Conservation (phyloP, 1,140 invertebrate species). For the Penaeus chinensis region DNA sequence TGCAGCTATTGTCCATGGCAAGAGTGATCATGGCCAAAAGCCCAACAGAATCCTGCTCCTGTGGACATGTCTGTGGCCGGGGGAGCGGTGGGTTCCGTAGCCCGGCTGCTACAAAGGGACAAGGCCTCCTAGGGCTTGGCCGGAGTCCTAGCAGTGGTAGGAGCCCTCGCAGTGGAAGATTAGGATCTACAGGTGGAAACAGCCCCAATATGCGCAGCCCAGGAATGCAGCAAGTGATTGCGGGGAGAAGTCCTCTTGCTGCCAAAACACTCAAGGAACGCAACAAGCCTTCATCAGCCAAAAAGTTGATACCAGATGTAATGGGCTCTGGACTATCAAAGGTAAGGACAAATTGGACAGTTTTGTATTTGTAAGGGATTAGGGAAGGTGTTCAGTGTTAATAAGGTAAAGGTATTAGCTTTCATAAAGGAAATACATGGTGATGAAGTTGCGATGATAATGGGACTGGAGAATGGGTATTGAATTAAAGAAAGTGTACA, state of each 20-base stretch:
- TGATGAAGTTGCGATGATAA: too few relatives aligned
- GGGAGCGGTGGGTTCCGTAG: constrained; percentile 4
- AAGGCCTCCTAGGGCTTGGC: constrained; percentile 6
- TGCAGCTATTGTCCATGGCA: constrained; percentile 39
- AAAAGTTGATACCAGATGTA: constrained; percentile 37
- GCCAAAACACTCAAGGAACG: constrained; percentile 21
- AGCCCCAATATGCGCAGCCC: neutral
- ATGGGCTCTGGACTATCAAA: neutral
- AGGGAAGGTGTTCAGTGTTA: too few relatives aligned
- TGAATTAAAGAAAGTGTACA: too few relatives aligned
- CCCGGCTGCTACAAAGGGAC: constrained; percentile 27
- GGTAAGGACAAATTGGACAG: neutral
- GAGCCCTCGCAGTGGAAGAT: constrained; percentile 37
- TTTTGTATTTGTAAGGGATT: neutral
- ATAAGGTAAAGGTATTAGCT: too few relatives aligned
- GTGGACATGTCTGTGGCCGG: constrained; percentile 46
- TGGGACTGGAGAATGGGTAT: too few relatives aligned
- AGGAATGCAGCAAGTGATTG: neutral
- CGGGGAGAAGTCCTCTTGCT: neutral
- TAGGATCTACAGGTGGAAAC: neutral
- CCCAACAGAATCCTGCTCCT: constrained; percentile 21
- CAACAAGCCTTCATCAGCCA: constrained; percentile 48
- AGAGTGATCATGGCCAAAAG: constrained; percentile 35
- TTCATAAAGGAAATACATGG: too few relatives aligned
- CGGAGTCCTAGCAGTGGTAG: constrained; percentile 35